These are phyloP conservation scores for Synanceia verrucosa DNA, from an alignment of 2,797 vertebrate species.

Conservation along the genomic window DNA sequence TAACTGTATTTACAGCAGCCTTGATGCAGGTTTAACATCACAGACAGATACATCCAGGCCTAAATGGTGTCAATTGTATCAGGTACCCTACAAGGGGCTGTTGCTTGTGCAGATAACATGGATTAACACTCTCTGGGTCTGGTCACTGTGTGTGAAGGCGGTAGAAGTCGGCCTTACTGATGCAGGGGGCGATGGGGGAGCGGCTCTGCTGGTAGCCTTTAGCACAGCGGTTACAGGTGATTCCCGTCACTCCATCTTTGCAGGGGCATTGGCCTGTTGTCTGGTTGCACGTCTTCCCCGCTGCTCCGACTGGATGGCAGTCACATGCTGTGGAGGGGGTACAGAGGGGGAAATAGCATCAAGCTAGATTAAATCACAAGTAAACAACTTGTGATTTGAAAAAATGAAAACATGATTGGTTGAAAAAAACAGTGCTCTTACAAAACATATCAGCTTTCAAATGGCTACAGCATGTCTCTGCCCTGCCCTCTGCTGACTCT, in stretches of 20 bases:
- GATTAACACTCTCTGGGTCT: neutral
- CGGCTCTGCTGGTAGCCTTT: constrained; percentile 99
- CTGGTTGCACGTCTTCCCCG: constrained; percentile 97
- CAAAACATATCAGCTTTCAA: constrained; percentile 38
- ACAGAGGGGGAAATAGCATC: neutral
- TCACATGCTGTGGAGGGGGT: constrained; percentile 89
- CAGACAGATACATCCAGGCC: neutral
- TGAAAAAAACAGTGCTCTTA: constrained; percentile 13
- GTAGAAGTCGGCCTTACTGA: constrained; percentile 82
- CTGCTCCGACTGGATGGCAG: constrained; percentile 95
- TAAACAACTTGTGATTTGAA: constrained; percentile 27
- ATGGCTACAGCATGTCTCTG: constrained; percentile 22
- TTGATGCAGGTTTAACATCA: neutral
- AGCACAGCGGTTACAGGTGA: constrained; percentile 97
- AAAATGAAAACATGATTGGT: constrained; percentile 15
- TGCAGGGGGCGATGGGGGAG: constrained; percentile 96
- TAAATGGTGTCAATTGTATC: no score
- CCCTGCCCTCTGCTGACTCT: constrained; percentile 35
- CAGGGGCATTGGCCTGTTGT: constrained; percentile 97
- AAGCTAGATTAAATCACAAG: neutral
- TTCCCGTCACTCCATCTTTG: constrained; percentile 95
- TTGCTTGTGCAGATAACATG: no score
- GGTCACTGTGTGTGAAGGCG: neutral
- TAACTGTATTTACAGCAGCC: neutral
- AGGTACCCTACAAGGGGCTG: neutral